phyloP scores from a whole-genome alignment of 2,888 invertebrate genomes.

The Neoaliturus tenellus region DNA sequence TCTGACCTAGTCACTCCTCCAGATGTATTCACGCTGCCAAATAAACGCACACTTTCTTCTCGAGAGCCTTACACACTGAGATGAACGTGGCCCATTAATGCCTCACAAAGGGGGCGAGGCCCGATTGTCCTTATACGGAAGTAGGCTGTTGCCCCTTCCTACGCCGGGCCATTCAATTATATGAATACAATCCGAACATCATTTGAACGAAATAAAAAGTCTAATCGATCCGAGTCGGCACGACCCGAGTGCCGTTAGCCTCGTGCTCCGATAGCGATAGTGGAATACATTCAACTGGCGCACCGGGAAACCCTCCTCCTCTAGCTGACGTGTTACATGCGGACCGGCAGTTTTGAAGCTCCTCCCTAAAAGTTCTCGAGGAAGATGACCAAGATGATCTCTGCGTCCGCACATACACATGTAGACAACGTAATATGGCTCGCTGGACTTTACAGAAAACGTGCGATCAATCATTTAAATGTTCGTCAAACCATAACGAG shows the following conservation, averaged over 20 bases:
- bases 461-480: too few species aligned
- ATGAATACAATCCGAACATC: conserved; percentile 25
- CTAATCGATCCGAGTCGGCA: conserved; percentile 30
- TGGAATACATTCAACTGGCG: conserved; percentile 6
- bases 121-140: conserved; percentile 19
- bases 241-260: not conserved
- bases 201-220: conserved; percentile 25
- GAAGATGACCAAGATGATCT: too few species aligned
- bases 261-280: conserved; percentile 10
- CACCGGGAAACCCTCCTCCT: too few species aligned
- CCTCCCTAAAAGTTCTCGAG: too few species aligned
- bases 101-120: not conserved
- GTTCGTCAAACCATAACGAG: too few species aligned
- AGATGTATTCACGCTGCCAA: not conserved
- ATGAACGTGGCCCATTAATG: not conserved
- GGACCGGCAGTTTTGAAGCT: too few species aligned
- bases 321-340: too few species aligned
- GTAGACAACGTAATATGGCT: too few species aligned
- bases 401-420: too few species aligned
- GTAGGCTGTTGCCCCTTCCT: not conserved
- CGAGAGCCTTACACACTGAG: not conserved
- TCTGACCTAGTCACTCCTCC: too few species aligned
- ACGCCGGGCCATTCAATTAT: conserved; percentile 12
- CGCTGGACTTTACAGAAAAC: too few species aligned
- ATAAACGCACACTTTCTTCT: not conserved